These are phyloP conservation scores for Clivina fossor DNA, from an alignment of 2,888 invertebrate species.

Conservation along the genomic window DNA sequence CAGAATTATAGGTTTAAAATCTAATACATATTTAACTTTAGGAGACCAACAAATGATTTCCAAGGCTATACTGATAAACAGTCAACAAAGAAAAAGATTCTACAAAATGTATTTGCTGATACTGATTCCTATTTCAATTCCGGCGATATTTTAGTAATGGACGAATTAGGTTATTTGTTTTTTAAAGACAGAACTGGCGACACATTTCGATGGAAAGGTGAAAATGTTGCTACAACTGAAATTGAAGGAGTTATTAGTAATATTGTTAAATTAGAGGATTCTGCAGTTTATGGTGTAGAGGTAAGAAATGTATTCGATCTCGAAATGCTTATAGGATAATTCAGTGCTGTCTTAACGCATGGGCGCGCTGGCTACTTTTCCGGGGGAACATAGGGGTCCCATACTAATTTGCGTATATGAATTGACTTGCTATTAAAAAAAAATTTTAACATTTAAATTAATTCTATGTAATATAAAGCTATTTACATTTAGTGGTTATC, in stretches of 20 bases:
- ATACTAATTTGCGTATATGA: too few species aligned
- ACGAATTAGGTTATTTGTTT: constrained; percentile 90
- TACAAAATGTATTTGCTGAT: constrained; percentile 69
- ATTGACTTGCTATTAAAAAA: too few species aligned
- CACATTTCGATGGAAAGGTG: constrained; percentile 88
- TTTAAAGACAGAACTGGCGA: constrained; percentile 90
- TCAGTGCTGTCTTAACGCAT: too few species aligned
- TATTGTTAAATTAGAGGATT: constrained; percentile 67
- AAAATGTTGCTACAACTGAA: constrained; percentile 95
- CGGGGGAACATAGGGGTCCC: too few species aligned
- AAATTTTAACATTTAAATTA: too few species aligned
- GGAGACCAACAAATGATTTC: constrained; percentile 58
- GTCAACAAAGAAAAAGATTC: constrained; percentile 72
- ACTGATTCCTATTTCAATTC: constrained; percentile 92
- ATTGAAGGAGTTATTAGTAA: constrained; percentile 88
- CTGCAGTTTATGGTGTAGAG: constrained; percentile 90
- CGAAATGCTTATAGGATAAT: too few species aligned
- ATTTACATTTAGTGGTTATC: too few species aligned
- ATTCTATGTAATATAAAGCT: too few species aligned
- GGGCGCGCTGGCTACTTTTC: too few species aligned
- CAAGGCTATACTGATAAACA: constrained; percentile 68
- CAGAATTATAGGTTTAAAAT: too few species aligned
- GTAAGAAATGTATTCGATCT: constrained; percentile 63
- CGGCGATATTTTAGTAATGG: constrained; percentile 85
- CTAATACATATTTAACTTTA: constrained; percentile 20